A percentile compares a stretch with the other conserved stretches of the same genome.
These are phyloP conservation scores for Heliconius hermathena DNA, from an alignment of 1,140 invertebrate genomes.

Conservation along the genomic window DNA sequence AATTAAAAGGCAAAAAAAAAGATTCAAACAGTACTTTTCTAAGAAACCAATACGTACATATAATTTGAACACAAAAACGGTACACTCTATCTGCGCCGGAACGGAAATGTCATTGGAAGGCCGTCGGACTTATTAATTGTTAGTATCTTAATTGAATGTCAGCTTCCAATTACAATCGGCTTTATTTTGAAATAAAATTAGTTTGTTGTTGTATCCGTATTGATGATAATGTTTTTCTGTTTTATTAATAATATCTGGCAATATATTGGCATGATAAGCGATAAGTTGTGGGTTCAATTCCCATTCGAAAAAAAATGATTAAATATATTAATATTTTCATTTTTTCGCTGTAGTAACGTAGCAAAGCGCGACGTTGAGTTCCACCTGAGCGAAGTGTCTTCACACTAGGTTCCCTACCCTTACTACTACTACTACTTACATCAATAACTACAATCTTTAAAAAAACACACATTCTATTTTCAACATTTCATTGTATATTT, in stretches of 20 bases:
- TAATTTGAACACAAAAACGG: neutral
- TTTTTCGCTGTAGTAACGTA: too few species aligned
- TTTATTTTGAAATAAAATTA: slow-evolving; percentile 2
- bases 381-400: too few species aligned
- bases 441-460: too few species aligned
- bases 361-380: too few species aligned
- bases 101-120: slow-evolving; percentile 18
- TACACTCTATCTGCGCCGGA: neutral
- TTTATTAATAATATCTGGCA: neutral
- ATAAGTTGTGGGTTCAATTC: too few species aligned
- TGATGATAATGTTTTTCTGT: neutral
- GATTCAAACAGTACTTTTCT: neutral
- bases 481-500: too few species aligned
- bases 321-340: too few species aligned
- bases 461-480: too few species aligned
- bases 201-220: neutral
- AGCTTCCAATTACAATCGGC: slow-evolving; percentile 2
- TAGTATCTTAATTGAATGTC: slow-evolving; percentile 21
- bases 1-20: neutral
- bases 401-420: too few species aligned
- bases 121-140: slow-evolving; percentile 18
- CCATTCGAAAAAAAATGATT: too few species aligned
- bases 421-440: too few species aligned
- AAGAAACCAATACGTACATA: neutral
- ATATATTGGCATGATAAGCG: neutral